A percentile compares a stretch with the other conserved stretches of the same genome.
phyloP scores from a whole-genome alignment of 1,140 invertebrate species.

The Batillaria attramentaria region DNA sequence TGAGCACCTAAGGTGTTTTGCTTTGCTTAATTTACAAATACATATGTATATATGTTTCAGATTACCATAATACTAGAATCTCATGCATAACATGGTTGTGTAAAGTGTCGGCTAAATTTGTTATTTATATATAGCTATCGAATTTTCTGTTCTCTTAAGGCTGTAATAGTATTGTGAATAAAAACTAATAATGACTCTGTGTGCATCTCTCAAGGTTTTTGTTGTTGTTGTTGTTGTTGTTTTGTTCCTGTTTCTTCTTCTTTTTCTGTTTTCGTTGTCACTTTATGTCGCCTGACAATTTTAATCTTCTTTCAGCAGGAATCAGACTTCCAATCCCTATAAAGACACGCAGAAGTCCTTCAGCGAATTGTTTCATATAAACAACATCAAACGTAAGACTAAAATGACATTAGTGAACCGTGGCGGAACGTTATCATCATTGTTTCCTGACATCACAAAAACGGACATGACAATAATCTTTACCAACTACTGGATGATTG shows the following conservation, averaged over 20 bases:
- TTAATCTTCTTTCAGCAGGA: too few species aligned
- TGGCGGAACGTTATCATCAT: background rate
- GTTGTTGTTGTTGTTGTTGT: too few species aligned
- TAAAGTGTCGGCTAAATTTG: constrained; percentile 1
- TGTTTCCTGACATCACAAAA: background rate
- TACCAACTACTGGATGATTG: background rate
- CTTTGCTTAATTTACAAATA: background rate
- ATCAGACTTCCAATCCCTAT: too few species aligned
- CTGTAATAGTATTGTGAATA: constrained; percentile 7
- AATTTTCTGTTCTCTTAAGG: background rate
- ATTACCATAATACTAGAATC: background rate
- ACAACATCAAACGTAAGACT: background rate
- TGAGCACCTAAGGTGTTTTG: too few species aligned
- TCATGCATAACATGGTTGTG: constrained; percentile 1
- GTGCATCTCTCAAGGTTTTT: background rate
- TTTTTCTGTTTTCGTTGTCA: too few species aligned
- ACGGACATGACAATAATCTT: background rate
- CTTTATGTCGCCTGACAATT: too few species aligned
- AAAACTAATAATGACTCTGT: background rate
- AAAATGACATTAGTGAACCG: background rate
- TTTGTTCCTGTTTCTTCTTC: too few species aligned
- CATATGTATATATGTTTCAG: background rate
- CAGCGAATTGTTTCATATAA: background rate
- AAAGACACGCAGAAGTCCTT: background rate
- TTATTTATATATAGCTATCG: background rate